A percentile compares a stretch with the other conserved stretches of the same genome.
phyloP scores from a whole-genome alignment of 2,888 invertebrate genomes.

The Netelia fuscicornis region DNA sequence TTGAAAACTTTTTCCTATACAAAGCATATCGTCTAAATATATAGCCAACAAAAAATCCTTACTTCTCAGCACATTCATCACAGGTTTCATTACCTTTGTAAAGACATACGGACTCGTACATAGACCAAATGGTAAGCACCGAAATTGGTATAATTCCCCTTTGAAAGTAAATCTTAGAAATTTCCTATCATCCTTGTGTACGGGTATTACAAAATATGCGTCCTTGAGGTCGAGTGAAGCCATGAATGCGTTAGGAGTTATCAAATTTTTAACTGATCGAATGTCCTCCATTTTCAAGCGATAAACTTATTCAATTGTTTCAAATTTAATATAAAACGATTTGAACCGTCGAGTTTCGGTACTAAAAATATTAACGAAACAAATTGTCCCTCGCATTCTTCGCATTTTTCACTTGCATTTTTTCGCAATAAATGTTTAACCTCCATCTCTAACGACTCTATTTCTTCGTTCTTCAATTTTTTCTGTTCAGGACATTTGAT shows the following conservation, averaged over 20 bases:
- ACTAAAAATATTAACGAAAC: no score
- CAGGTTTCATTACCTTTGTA: conserved; percentile 26
- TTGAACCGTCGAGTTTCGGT: no score
- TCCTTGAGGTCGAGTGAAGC: conserved; percentile 8
- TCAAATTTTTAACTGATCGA: conserved; percentile 19
- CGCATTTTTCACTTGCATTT: no score
- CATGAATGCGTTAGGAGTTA: conserved; percentile 9
- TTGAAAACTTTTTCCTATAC: conserved; percentile 30
- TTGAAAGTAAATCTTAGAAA: conserved; percentile 23
- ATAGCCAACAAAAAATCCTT: conserved; percentile 25
- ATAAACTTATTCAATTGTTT: no score
- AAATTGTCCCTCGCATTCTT: no score
- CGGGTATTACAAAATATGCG: conserved; percentile 12
- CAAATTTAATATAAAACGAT: no score
- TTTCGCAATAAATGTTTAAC: no score
- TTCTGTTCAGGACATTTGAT: no score
- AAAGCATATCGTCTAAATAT: conserved; percentile 36
- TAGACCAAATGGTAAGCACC: conserved; percentile 12
- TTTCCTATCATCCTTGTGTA: conserved; percentile 6
- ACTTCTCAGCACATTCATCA: conserved; percentile 11
- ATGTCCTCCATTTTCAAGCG: no score
- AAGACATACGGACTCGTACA: conserved; percentile 11
- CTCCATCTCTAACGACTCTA: no score
- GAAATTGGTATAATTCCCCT: conserved; percentile 3
- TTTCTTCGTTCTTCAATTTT: no score